Percentiles rank a stretch among this genome's conserved stretches.
phyloP scores from a whole-genome alignment of 92 coral and sea anemone species.

The Epizoanthus ramosus region DNA sequence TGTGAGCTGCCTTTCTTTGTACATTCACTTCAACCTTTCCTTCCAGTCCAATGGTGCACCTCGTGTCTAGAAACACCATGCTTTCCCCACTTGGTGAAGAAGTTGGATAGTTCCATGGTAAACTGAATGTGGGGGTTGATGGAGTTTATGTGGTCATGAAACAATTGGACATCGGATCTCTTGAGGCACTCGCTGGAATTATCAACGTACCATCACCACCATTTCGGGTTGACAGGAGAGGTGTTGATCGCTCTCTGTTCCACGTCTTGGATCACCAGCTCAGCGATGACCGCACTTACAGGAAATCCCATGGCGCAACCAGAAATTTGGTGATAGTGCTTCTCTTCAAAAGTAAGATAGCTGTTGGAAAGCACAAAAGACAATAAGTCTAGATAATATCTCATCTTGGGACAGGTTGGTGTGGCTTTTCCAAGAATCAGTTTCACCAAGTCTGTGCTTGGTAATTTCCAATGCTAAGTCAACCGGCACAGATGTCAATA shows the following conservation, averaged over 20 bases:
- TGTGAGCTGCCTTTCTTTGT: slow-evolving; percentile 33
- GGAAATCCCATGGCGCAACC: neutral
- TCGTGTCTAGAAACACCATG: slow-evolving; percentile 41
- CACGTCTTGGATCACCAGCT: slow-evolving; percentile 32
- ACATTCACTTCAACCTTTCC: slow-evolving; percentile 28
- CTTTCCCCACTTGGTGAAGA: neutral
- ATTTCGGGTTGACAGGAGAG: slow-evolving; percentile 34
- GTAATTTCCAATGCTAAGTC: neutral
- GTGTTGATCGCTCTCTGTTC: slow-evolving; percentile 3
- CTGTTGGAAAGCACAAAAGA: neutral
- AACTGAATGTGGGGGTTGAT: neutral
- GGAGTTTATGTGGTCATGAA: slow-evolving; percentile 35
- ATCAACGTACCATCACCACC: slow-evolving; percentile 48
- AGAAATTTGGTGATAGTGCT: slow-evolving; percentile 1
- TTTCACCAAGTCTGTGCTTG: neutral
- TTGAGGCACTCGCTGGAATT: slow-evolving; percentile 39
- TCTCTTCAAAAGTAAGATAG: slow-evolving; percentile 1
- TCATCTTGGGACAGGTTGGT: neutral
- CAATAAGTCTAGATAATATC: neutral
- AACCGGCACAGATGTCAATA: too few relatives aligned
- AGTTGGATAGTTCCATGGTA: slow-evolving; percentile 25
- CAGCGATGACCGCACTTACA: slow-evolving; percentile 23
- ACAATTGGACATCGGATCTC: slow-evolving; percentile 15
- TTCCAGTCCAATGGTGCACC: neutral
- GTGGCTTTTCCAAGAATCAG: slow-evolving; percentile 12